Conservation (phyloP, 2,113 vertebrate species). For the Etia nguti region DNA sequence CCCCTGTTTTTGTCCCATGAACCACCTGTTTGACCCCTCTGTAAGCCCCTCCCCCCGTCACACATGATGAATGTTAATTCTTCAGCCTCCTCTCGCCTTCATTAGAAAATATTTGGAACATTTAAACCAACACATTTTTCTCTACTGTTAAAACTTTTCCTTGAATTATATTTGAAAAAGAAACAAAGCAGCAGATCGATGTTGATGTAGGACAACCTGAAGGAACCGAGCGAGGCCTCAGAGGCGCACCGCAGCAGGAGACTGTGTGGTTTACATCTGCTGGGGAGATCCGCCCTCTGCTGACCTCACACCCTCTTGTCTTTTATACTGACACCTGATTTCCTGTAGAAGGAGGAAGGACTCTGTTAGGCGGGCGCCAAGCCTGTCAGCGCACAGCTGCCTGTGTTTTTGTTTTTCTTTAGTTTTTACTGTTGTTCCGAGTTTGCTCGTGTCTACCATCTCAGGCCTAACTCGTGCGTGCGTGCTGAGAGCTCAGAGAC, state of each 20-base stretch:
- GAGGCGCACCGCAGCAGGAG: neutral
- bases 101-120: neutral
- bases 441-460: neutral
- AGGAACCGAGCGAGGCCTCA: neutral
- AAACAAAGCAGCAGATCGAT: neutral
- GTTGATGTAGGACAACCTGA: neutral
- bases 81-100: neutral
- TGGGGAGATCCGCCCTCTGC: neutral
- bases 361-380: neutral
- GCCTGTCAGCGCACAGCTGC: neutral
- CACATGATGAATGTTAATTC: neutral
- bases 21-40: neutral
- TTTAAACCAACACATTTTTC: neutral
- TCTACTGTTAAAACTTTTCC: neutral
- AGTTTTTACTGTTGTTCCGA: neutral
- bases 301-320: conserved; percentile 12
- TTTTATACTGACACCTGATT: neutral
- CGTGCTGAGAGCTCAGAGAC: neutral
- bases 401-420: neutral
- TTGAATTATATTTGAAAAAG: neutral
- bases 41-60: neutral
- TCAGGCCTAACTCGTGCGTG: neutral
- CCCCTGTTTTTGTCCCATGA: neutral
- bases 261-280: neutral
- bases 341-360: neutral